phyloP scores from a whole-genome alignment of 2,888 invertebrate species.

The Hydrotaea cyrtoneurina region DNA sequence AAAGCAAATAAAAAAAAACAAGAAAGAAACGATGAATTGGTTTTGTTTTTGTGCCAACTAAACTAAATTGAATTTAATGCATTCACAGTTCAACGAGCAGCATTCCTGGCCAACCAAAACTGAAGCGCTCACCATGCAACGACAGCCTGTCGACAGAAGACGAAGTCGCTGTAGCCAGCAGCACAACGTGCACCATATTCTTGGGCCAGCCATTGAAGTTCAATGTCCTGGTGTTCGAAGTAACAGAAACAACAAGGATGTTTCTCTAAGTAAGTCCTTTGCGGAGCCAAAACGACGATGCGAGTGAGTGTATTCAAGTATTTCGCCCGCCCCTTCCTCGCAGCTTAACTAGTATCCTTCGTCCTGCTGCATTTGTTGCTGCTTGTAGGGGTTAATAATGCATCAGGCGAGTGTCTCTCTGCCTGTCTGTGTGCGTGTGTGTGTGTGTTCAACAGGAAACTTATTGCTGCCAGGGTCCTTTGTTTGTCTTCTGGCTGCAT shows the following conservation, averaged over 20 bases:
- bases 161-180: background rate
- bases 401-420: background rate
- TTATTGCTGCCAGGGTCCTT: constrained; percentile 55
- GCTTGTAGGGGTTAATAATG: constrained; percentile 45
- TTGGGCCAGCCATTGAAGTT: constrained; percentile 53
- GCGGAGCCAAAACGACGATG: background rate
- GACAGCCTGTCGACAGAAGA: background rate
- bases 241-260: constrained; percentile 44
- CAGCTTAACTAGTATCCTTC: background rate
- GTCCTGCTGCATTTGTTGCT: background rate
- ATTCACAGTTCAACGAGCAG: constrained; percentile 66
- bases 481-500: constrained; percentile 60
- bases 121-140: constrained; percentile 21
- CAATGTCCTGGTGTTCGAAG: constrained; percentile 59
- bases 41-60: constrained; percentile 17
- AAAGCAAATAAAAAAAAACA: background rate
- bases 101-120: constrained; percentile 18
- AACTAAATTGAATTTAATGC: constrained; percentile 64
- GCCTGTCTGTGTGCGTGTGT: background rate
- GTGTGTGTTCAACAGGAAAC: constrained; percentile 5
- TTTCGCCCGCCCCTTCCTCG: background rate
- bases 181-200: no score
- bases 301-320: background rate
- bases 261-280: constrained; percentile 58
- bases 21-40: background rate